Evolutionary conservation across 2,797 vertebrate species (phyloP), one percentile per base, ranked within the genome.

Genomic region (Falco rusticolus): DNA sequence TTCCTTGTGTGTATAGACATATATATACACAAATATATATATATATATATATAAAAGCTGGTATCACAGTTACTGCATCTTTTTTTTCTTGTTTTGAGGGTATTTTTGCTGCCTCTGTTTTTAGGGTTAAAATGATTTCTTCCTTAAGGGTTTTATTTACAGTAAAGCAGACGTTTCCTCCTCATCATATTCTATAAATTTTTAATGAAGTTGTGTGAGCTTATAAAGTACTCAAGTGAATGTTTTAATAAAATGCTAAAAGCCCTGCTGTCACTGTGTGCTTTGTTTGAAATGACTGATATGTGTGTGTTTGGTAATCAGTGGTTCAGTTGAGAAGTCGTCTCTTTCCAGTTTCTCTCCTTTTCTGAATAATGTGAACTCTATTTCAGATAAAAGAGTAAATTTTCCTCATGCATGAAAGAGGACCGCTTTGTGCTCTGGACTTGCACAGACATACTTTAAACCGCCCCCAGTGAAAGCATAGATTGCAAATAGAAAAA

Each of bases 201-300:
- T 91, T 93, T 94, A 74, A 85, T 87, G 74, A 76, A 89, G 33
- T 43, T 80, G 6, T 51, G 29, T 78, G 33, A 81, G n/a, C 53
- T 93, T 87, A 51, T 85, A 48, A 95, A 90, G 39, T 57, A 41
- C 60, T 93, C 24, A 68, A 64, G 50, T 61, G 79, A 78, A 34
- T 64, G 48, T 87, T 94, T 86, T 87, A 93, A 79, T 87, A 64
- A 89, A 90, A 77, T 64, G 22, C 26, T 64, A n/a, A 83, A 83
- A 91, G 57, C 71, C 24, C 13, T 87, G 26, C 86, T 83, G 64
- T 89, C 53, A 51, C 51, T 85, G 21, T 51, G 0, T 68, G 37
- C 53, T 82, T 74, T 89, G 41, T 89, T 80, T 89, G 76, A 87
- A 93, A 75, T 71, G 0, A 53, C 50, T 82, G 31, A 31, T 20